A percentile compares a stretch with the other conserved stretches of the same genome.
These are phyloP conservation scores for Setophaga coronata DNA, from an alignment of 2,113 vertebrate species.

Conservation along the genomic window DNA sequence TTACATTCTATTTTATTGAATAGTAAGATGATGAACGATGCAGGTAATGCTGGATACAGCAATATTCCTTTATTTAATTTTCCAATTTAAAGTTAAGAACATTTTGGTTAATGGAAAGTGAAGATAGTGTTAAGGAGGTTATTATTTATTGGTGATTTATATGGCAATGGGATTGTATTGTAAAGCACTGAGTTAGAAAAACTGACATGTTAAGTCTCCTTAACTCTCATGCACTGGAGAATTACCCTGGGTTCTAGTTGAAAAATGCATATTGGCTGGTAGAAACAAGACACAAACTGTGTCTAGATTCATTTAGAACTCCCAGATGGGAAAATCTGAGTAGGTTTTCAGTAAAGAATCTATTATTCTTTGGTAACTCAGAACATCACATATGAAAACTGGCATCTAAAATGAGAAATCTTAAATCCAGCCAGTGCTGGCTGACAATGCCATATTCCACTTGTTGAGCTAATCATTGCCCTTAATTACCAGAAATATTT, in stretches of 20 bases:
- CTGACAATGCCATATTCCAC: background rate
- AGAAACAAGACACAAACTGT: background rate
- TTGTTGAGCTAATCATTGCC: background rate
- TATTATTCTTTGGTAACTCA: background rate
- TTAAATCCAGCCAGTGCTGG: background rate
- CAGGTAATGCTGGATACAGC: background rate
- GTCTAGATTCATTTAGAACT: background rate
- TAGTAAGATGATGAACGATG: slow-evolving; percentile 7
- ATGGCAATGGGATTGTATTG: background rate
- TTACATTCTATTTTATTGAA: background rate
- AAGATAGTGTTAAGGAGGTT: background rate
- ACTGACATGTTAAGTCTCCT: background rate
- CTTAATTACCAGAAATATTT: background rate
- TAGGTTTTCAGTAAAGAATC: background rate
- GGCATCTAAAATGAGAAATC: background rate
- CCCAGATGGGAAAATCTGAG: background rate
- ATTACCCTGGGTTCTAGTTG: background rate
- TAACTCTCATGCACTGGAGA: background rate
- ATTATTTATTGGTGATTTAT: slow-evolving; percentile 26
- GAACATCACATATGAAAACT: background rate
- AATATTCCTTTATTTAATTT: slow-evolving; percentile 37
- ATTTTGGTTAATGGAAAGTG: slow-evolving; percentile 31
- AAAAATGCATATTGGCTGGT: background rate
- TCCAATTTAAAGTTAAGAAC: slow-evolving; percentile 13
- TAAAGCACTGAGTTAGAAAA: slow-evolving; percentile 14